A percentile compares a stretch with the other conserved stretches of the same genome.
Evolutionary conservation across 2,113 vertebrate genomes (phyloP).

Genomic region (Phaethornis superciliosus): DNA sequence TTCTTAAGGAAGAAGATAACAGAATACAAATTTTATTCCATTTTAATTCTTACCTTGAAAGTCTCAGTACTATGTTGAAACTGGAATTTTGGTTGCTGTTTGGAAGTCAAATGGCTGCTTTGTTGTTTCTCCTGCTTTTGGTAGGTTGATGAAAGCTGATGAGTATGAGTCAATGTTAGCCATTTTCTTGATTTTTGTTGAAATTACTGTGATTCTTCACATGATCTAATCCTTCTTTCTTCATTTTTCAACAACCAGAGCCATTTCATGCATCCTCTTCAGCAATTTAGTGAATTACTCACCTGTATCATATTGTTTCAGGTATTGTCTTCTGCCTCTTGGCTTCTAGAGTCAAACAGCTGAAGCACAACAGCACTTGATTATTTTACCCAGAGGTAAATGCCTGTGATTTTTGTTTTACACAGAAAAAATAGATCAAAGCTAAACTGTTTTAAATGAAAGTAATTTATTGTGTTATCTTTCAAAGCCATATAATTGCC

Average conservation of each 20-base stretch:
- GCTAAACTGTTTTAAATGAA: background rate
- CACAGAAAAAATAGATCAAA: background rate
- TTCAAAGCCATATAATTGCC: background rate
- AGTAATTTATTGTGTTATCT: background rate
- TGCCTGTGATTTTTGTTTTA: accelerated
- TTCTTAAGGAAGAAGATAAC: background rate
- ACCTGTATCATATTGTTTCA: background rate
- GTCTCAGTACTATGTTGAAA: background rate
- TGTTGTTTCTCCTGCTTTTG: background rate
- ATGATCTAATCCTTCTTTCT: background rate
- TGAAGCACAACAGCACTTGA: background rate
- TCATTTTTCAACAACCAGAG: background rate
- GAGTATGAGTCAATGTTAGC: background rate
- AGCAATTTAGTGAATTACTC: background rate
- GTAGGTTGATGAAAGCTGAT: background rate
- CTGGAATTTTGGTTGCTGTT: background rate
- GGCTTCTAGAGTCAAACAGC: background rate
- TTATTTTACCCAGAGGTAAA: background rate
- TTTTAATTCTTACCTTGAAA: background rate
- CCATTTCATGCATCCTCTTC: background rate
- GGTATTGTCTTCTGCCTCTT: background rate
- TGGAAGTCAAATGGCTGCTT: background rate
- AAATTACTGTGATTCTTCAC: background rate
- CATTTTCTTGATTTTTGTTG: background rate
- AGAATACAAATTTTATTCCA: background rate